Evolutionary conservation across 2,888 invertebrate genomes (phyloP), one percentile per base, ranked within the genome.

Genomic region (Dendrolimus pini): DNA sequence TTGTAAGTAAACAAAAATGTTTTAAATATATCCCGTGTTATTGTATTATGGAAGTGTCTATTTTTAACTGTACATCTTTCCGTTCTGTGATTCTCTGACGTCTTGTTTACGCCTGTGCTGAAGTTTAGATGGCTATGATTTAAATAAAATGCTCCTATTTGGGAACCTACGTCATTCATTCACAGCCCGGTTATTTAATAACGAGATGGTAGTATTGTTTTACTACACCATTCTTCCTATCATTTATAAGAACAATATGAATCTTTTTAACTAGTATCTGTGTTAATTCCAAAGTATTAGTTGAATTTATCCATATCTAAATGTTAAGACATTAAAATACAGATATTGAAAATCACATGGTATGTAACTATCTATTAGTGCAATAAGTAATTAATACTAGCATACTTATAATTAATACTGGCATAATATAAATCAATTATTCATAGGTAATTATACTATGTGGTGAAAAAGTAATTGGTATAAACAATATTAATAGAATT

Each of bases 1-100:
- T 93, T 93, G 93, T 93, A 80, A 93, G 93, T 93, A 85, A 56
- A 47, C 47, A 9, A 47, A 47, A 47, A 47, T 47, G 12, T 47
- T 47, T 9, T 10, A 9, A 47, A 59, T 53, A 41, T 62, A 52
- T 56, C 54, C 62, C 56, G 57, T 61, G 54, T 60, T 58, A 41
- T 56, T 58, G 58, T 59, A 58, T 60, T 63, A 63, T 66, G 65
- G 62, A 68, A 58, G 66, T 67, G 60, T 80, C 85, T 87, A 88
- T 85, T 85, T 82, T 64, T 86, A 85, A 65, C 80, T 73, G 65
- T 70, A 75, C 65, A 62, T 78, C 67, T 79, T 47, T 80, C 72
- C 73, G 72, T 74, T 70, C 61, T 62, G 58, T 58, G 64, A 58
- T 61, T 57, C 70, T 62, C 70, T 82, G 77, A 81, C 79, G 80